A percentile compares a stretch with the other conserved stretches of the same genome.
Conservation (phyloP, 1,140 invertebrate genomes). For the Melipona quadrifasciata region DNA sequence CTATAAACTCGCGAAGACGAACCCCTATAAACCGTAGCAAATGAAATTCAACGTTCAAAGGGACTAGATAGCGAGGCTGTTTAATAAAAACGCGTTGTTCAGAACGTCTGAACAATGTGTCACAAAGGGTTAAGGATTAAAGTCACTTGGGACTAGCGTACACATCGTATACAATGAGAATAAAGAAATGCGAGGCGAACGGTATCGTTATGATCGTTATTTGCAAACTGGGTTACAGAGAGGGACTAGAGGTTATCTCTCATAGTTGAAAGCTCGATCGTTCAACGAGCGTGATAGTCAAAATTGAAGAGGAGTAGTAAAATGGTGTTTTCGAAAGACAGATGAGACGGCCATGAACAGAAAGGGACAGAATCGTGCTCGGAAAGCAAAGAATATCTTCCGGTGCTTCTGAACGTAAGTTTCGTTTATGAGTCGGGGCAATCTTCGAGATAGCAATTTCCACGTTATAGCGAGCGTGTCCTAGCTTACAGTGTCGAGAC, state of each 20-base stretch:
- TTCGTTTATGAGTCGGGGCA: conserved; percentile 3
- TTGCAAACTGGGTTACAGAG: background rate
- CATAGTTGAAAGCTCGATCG: background rate
- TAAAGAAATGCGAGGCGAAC: background rate
- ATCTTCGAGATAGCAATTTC: conserved; percentile 16
- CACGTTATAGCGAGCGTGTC: background rate
- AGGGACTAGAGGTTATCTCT: background rate
- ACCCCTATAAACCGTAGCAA: too few species aligned
- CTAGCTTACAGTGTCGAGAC: background rate
- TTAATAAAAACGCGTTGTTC: too few species aligned
- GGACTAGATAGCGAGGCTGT: too few species aligned
- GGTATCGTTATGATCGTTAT: background rate
- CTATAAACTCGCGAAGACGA: too few species aligned
- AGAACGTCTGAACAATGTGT: too few species aligned
- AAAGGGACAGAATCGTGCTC: conserved; percentile 15
- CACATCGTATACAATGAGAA: background rate
- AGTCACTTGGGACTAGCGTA: too few species aligned
- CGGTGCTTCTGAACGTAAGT: background rate
- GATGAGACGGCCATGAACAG: background rate
- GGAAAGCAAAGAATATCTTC: conserved; percentile 16
- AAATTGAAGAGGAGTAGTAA: background rate
- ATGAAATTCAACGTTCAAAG: too few species aligned
- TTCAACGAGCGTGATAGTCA: background rate
- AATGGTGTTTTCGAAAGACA: background rate
- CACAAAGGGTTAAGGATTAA: too few species aligned